Base-by-base conservation (phyloP, 2,888 invertebrate genomes). In the Anaspis maculata region DNA sequence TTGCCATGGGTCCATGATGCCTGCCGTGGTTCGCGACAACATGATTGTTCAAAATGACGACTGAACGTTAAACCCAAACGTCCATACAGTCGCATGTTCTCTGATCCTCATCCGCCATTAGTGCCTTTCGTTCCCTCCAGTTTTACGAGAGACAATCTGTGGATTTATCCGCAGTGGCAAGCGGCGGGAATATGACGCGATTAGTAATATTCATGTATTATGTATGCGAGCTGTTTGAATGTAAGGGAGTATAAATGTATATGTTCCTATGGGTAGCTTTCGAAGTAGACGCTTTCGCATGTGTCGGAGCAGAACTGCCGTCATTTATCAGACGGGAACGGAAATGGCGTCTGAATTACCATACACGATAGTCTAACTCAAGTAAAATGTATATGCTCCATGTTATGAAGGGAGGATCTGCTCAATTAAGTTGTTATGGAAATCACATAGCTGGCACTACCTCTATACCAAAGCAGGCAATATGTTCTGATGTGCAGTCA, bases 181-280 rank as follows among this genome's bases (percentile, higher is more conserved):
- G 10, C 21, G 24, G 10, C n/a, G 13, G 28, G 25, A 24, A 34
- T 33, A 34, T 35, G 35, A 35, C 27, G 35, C 30, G 30, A 35
- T 35, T 35, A 35, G 30, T 26, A 35, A 30, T 34, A 15, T 34
- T 30, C 35, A 35, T 35, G 35, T 35, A 26, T 35, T 35, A 35
- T 35, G 35, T n/a, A 35, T 35, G 27, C 29, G 11, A n/a, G n/a
- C 10, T 30, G 22, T 30, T 35, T 13, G 30, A 29, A 26, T 35
- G 30, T 35, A 30, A 35, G 35, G 25, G 26, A 13, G 25, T 35
- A 26, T 30, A 30, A 35, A 30, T 34, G 28, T 23, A n/a, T n/a
- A 22, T 34, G 29, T 24, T 34, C 16, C 34, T 23, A 34, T 13
- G 27, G 27, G 15, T 15, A 15, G 27, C 14, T 27, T 27, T 27